Conservation (phyloP, 2,888 invertebrate genomes). For the Stramonita haemastoma region DNA sequence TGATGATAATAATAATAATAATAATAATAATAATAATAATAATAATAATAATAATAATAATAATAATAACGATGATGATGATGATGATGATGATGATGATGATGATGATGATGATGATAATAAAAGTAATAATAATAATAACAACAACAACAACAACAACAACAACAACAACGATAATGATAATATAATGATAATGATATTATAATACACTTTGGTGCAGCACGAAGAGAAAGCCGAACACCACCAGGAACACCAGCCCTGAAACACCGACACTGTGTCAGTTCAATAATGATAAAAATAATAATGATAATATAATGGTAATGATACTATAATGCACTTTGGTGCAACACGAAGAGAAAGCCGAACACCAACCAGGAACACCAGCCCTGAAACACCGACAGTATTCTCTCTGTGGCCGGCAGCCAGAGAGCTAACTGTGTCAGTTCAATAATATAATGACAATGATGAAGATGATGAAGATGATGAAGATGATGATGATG, state of each 20-base stretch:
- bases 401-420: not conserved
- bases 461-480: too few species aligned
- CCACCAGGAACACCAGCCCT: too few species aligned
- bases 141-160: not conserved
- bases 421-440: not conserved
- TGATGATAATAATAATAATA: not conserved
- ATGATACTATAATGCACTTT: too few species aligned
- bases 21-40: not conserved
- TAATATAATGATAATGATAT: too few species aligned
- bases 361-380: slow-evolving; percentile 67
- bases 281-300: slow-evolving; percentile 66
- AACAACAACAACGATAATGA: too few species aligned
- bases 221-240: slow-evolving; percentile 48
- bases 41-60: slow-evolving; percentile 43
- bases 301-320: too few species aligned
- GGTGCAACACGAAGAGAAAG: slow-evolving; percentile 64
- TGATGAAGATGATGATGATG: too few species aligned
- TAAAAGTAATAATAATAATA: slow-evolving; percentile 29
- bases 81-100: slow-evolving; percentile 51
- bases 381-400: slow-evolving; percentile 60
- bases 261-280: slow-evolving; percentile 62
- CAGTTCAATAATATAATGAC: too few species aligned
- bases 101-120: slow-evolving; percentile 50
- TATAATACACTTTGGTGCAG: too few species aligned
- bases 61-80: slow-evolving; percentile 50